Conservation (phyloP, 2,113 vertebrate species). For the Fulmarus glacialis region DNA sequence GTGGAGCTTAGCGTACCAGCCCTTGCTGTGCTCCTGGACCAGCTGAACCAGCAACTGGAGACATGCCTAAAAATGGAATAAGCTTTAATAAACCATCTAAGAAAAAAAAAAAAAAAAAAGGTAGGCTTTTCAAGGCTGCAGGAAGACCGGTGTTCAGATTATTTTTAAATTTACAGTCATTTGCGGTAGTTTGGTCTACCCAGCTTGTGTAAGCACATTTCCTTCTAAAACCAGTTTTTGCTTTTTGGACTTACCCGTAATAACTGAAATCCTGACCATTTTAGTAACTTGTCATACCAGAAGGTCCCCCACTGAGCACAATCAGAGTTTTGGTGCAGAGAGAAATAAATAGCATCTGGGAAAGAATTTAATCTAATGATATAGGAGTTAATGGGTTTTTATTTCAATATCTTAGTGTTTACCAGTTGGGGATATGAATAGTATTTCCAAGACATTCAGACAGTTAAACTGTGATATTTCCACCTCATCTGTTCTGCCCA, state of each 20-base stretch:
- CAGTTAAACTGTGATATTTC: background rate
- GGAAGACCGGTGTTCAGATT: background rate
- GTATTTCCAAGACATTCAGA: background rate
- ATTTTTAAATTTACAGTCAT: background rate
- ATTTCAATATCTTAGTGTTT: background rate
- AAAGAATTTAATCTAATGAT: background rate
- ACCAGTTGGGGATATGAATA: background rate
- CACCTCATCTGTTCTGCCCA: background rate
- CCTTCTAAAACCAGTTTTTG: background rate
- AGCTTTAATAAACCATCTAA: background rate
- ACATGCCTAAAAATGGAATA: background rate
- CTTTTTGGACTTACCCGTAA: background rate
- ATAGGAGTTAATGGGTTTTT: background rate
- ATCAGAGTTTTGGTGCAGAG: background rate
- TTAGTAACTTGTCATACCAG: background rate
- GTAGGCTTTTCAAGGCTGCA: background rate
- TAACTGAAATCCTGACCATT: background rate
- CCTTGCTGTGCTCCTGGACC: background rate
- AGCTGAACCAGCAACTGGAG: background rate
- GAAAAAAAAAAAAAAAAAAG: background rate
- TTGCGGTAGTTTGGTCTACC: background rate
- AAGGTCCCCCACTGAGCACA: background rate
- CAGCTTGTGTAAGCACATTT: background rate
- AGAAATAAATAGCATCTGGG: background rate
- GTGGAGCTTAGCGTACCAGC: background rate